Base-by-base conservation (phyloP, 2,888 invertebrate species). In the Invenusta paracnida region DNA sequence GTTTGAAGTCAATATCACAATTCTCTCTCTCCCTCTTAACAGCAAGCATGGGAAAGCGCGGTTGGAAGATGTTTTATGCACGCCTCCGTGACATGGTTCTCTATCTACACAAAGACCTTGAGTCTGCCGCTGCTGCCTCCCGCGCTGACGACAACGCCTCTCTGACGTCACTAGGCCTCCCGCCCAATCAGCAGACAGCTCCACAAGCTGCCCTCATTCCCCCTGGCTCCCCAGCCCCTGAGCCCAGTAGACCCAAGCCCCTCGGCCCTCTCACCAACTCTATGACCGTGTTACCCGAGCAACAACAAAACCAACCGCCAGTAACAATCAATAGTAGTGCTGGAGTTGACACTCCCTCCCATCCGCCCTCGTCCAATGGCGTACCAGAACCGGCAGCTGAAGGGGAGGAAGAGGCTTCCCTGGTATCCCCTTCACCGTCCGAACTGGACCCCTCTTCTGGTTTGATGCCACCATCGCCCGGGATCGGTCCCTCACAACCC, bases 161-260 rank as follows among this genome's bases (percentile, higher is more conserved):
- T 86, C 67, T 84, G 86, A 83, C 28, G 66, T 48, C 13, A 86
- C 82, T n/a, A n/a, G 25, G 67, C 83, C n/a, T 91, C 91, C 79
- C 11, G 23, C 79, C 23, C 23, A 27, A 11, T 28, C 29, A 28
- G 23, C 29, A 5, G 79, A 5, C 79, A n/a, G n/a, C n/a, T n/a
- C n/a, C n/a, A n/a, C 66, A 17, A n/a, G n/a, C 13, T 13, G n/a
- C 13, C 13, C 66, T 13, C 13, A 66, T n/a, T 13, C 13, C n/a
- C n/a, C n/a, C 17, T 73, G 23, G 73, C 73, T 23, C 11, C 73
- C 23, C 73, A 73, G 25, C 2, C 73, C 73, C 25, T 73, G 23
- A 73, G 5, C 2, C 73, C 5, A 23, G 73, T n/a, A n/a, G n/a
- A n/a, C n/a, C n/a, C n/a, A n/a, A n/a, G n/a, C n/a, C n/a, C n/a